Evolutionary conservation across 2,113 vertebrate genomes (phyloP), one percentile per base, ranked within the genome.

Genomic region (Arothron firmamentum): DNA sequence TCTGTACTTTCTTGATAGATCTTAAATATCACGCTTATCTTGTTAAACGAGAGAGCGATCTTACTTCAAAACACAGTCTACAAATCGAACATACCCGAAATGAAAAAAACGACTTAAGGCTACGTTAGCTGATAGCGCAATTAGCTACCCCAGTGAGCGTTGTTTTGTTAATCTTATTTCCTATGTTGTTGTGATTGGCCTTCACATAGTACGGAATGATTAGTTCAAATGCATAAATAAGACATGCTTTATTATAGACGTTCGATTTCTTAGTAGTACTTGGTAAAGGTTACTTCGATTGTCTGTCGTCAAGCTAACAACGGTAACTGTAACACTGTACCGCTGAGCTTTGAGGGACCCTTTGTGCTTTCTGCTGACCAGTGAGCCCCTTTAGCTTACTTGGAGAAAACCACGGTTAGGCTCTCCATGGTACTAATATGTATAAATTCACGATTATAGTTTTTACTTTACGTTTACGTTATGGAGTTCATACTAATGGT

Each of bases 21-120:
- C 12, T 11, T 38, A 38, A 11, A 38, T 38, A 11, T 38, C 12
- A 11, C 34, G 8, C 45, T 47, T 47, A 13, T 16, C n/a, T 47
- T 13, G 45, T 16, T 17, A 17, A 47, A 47, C 16, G 4, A 31
- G 2, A 25, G 14, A 2, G 46, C 16, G 20, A 3, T 14, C 17
- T 55, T 20, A 43, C 9, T 20, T n/a, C 15, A 28, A 62, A 9
- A 7, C 57, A 7, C 55, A 55, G 19, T 9, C 23, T 45, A 15
- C 21, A 76, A 85, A 87, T 81, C 87, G 68, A 86, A 31, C 84
- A 19, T 74, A 86, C 82, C 84, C 77, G 45, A 62, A 71, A 42
- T 74, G 52, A 41, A 51, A 70, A 79, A 75, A 78, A 38, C 20
- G 65, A 58, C 72, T 70, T 49, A 0, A n/a, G 50, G 72, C 66